Percentiles rank a stretch among this genome's conserved stretches.
These are phyloP conservation scores for Drosophila varians DNA, from an alignment of 1,140 invertebrate species.

Conservation along the genomic window DNA sequence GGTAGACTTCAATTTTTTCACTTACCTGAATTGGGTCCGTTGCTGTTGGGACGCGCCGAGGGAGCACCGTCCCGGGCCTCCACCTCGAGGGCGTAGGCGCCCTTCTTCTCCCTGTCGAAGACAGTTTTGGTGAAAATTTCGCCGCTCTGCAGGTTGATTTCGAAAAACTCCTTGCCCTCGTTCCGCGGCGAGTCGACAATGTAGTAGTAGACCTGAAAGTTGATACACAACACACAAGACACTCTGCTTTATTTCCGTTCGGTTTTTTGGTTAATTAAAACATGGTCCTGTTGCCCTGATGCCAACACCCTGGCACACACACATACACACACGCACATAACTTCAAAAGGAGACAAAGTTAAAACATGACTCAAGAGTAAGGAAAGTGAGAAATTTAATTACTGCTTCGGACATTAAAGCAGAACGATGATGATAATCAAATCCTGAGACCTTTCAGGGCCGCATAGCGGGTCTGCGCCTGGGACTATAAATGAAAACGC, in stretches of 20 bases:
- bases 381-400: constrained; percentile 49
- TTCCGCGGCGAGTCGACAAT: constrained; percentile 95
- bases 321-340: constrained; percentile 7
- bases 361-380: constrained; percentile 33
- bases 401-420: constrained; percentile 58
- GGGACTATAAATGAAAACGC: constrained; percentile 62
- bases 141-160: constrained; percentile 96
- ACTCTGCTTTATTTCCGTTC: constrained; percentile 24
- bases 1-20: constrained; percentile 40
- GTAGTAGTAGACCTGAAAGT: constrained; percentile 92
- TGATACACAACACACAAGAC: background rate
- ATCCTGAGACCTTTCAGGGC: constrained; percentile 25
- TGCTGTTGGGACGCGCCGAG: constrained; percentile 95
- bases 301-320: background rate
- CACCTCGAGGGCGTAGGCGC: constrained; percentile 96
- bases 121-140: constrained; percentile 97
- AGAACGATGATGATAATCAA: constrained; percentile 66
- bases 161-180: constrained; percentile 96
- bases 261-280: constrained; percentile 36
- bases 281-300: constrained; percentile 1
- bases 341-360: constrained; percentile 32
- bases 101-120: constrained; percentile 97
- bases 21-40: constrained; percentile 96
- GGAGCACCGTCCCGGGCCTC: constrained; percentile 96
- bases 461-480: constrained; percentile 1